Evolutionary conservation across 2,888 invertebrate species (phyloP), one percentile per base, ranked within the genome.

Genomic region (Elegia similella): DNA sequence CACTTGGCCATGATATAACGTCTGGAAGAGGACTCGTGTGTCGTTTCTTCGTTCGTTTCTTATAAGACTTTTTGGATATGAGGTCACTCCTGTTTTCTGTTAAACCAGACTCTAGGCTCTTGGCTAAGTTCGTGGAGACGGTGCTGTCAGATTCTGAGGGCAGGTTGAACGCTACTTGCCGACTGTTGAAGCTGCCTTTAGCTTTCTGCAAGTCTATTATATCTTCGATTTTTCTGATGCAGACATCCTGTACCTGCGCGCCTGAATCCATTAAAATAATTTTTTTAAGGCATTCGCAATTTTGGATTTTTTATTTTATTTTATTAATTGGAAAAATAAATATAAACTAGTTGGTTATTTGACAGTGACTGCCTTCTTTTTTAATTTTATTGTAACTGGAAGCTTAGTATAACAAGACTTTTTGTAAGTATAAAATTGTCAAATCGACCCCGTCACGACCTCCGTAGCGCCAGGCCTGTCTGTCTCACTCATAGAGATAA

Each of bases 1-100:
- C 93, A 53, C 93, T 93, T 0, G 92, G 92, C 86, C 93, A 93
- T 12, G 93, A 86, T 55, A 84, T 65, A 7, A 80, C 78, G 56
- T 90, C 88, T 1, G 81, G 72, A 7, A 78, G 53, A 42, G 76
- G 78, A 61, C 73, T 78, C 59, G 76, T 82, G 16, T 68, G 72
- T 3, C 78, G 76, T 62, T 79, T 82, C 1, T 50, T 50, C 12
- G 66, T 64, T 13, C 75, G 56, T 62, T 80, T 84, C 59, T 82
- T 86, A 38, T 73, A 66, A 58, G 71, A 75, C 46, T 80, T 85
- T 58, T 82, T 83, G 52, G 63, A 72, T 16, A 63, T 63, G 30
- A 55, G 60, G 16, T 67, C 66, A 10, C 67, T 59, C 65, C 79
- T 83, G 7, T 63, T 64, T 64, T 72, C 76, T 29, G 72, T 66